A percentile compares a stretch with the other conserved stretches of the same genome.
These are phyloP conservation scores for Axea sp. DNA, from an alignment of 2,888 invertebrate species.

Conservation along the genomic window DNA sequence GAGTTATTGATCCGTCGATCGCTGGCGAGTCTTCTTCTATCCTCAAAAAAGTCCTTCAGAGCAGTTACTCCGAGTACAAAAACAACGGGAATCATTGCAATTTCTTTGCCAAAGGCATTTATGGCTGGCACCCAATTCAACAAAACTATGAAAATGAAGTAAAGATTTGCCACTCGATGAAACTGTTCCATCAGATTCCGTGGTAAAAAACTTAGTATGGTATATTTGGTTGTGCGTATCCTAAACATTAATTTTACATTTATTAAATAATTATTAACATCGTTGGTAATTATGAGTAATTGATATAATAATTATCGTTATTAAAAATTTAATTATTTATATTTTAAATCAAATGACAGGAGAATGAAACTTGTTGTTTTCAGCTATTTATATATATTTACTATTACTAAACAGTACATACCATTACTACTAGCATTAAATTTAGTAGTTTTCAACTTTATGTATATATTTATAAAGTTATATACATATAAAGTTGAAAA, in stretches of 20 bases:
- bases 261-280: neutral
- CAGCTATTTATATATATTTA: too few relatives aligned
- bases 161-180: slow-evolving; percentile 97
- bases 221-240: slow-evolving; percentile 97
- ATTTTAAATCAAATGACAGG: too few relatives aligned
- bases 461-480: too few relatives aligned
- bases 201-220: slow-evolving; percentile 94
- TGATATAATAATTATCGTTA: too few relatives aligned
- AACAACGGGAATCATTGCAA: slow-evolving; percentile 96
- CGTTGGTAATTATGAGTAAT: neutral
- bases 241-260: slow-evolving; percentile 74
- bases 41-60: slow-evolving; percentile 96
- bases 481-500: too few relatives aligned
- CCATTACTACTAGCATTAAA: too few relatives aligned
- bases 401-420: too few relatives aligned
- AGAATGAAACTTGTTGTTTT: too few relatives aligned
- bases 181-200: slow-evolving; percentile 98
- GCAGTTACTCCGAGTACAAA: slow-evolving; percentile 97
- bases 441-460: too few relatives aligned
- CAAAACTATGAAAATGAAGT: slow-evolving; percentile 97
- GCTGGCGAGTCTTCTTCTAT: slow-evolving; percentile 91
- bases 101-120: slow-evolving; percentile 96
- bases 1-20: slow-evolving; percentile 97
- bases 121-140: slow-evolving; percentile 97
- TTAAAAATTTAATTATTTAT: too few relatives aligned